These are phyloP conservation scores for Halocynthia aurantium DNA, from an alignment of 23 tunicate species.

Conservation along the genomic window DNA sequence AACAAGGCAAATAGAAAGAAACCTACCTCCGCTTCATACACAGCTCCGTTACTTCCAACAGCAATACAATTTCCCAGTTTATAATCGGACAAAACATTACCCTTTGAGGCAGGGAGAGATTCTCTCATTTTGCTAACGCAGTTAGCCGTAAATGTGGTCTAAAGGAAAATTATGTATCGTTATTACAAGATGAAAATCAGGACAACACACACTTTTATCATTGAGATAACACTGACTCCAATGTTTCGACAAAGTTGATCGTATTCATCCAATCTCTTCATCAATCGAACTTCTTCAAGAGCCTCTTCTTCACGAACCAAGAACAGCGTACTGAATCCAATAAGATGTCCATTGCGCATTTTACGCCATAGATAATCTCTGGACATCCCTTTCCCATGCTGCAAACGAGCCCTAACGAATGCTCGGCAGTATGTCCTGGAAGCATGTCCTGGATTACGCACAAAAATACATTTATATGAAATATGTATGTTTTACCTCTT, in stretches of 20 bases:
- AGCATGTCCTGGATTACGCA: constrained; percentile 34
- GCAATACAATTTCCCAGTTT: constrained; percentile 21
- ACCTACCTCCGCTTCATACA: constrained; percentile 26
- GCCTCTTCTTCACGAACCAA: constrained; percentile 50
- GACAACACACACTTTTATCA: not conserved
- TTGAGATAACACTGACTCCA: constrained; percentile 18
- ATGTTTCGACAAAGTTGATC: constrained; percentile 35
- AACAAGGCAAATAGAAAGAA: not conserved
- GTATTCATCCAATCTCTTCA: constrained; percentile 26
- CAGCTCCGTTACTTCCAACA: constrained; percentile 21
- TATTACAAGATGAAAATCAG: not conserved
- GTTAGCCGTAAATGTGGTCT: constrained; percentile 5
- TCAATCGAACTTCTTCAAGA: not conserved
- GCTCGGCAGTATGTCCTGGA: constrained; percentile 18
- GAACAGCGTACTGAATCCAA: constrained; percentile 71
- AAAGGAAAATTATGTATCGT: not conserved
- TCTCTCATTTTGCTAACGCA: too few species aligned
- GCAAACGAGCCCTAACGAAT: not conserved
- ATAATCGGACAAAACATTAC: not conserved
- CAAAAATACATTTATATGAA: not conserved
- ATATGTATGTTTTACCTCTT: too few species aligned
- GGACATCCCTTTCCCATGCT: not conserved
- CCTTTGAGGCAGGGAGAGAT: too few species aligned
- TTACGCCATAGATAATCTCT: constrained; percentile 54
- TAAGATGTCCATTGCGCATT: constrained; percentile 35